These are phyloP conservation scores for Yponomeuta sedellus DNA, from an alignment of 2,888 invertebrate species.

Conservation along the genomic window DNA sequence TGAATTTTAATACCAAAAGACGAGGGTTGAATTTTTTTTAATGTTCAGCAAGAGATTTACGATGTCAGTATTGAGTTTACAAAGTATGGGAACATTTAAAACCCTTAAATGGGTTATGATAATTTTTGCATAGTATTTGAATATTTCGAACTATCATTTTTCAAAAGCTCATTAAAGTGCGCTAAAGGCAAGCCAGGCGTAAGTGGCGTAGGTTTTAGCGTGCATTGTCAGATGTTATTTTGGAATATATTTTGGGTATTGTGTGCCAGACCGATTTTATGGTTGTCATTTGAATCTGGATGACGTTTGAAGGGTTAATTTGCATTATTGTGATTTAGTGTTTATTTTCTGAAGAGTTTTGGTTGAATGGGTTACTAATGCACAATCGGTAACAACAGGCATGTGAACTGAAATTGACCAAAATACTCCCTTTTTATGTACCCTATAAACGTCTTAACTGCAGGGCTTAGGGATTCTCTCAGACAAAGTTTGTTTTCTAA, in stretches of 20 bases:
- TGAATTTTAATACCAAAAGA: slow-evolving; percentile 1
- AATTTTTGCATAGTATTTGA: slow-evolving; percentile 49
- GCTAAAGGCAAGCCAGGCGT: slow-evolving; percentile 55
- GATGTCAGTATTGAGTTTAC: slow-evolving; percentile 17
- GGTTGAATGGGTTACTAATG: slow-evolving; percentile 34
- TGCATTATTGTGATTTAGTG: slow-evolving; percentile 73
- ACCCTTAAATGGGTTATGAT: slow-evolving; percentile 65
- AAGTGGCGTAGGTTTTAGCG: slow-evolving; percentile 54
- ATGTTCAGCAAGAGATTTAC: not conserved
- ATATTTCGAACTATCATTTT: slow-evolving; percentile 75
- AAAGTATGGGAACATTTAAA: slow-evolving; percentile 28
- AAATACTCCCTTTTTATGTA: not conserved
- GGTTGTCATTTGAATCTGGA: slow-evolving; percentile 65
- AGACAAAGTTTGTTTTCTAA: no score
- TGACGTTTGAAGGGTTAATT: slow-evolving; percentile 58
- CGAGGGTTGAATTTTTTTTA: not conserved
- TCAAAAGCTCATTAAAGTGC: slow-evolving; percentile 72
- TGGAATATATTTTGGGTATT: slow-evolving; percentile 52
- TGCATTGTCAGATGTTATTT: slow-evolving; percentile 30
- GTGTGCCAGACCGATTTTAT: slow-evolving; percentile 66
- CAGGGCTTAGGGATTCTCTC: no score
- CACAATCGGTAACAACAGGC: not conserved
- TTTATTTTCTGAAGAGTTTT: slow-evolving; percentile 42
- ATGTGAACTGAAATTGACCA: not conserved
- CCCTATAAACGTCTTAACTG: no score